Evolutionary conservation across 2,797 vertebrate species (phyloP).

Genomic region (Alosa sapidissima): DNA sequence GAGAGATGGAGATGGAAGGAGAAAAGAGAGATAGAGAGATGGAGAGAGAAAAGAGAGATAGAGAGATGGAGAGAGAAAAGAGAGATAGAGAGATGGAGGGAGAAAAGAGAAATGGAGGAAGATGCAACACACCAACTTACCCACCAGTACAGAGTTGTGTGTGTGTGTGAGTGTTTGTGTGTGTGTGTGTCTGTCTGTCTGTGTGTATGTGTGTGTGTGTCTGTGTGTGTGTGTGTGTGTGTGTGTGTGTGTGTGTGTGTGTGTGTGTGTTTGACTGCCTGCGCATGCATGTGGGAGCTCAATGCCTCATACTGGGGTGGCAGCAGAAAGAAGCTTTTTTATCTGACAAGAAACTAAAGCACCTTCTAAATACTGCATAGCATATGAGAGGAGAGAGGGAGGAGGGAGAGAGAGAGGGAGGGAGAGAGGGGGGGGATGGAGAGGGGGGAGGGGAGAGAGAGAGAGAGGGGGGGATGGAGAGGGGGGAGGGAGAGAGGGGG

Average conservation of each 20-base stretch:
- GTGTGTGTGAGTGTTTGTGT: background rate
- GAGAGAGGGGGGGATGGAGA: too few relatives aligned
- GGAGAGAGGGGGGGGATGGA: background rate
- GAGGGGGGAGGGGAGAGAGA: too few relatives aligned
- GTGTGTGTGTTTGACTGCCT: background rate
- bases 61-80: constrained; percentile 29
- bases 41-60: constrained; percentile 31
- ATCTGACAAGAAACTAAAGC: background rate
- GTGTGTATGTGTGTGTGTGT: background rate
- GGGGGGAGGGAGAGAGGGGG: too few relatives aligned
- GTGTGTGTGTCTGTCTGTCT: background rate
- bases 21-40: background rate
- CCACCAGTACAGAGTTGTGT: constrained; percentile 32
- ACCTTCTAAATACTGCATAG: background rate
- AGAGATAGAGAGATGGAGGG: constrained; percentile 35
- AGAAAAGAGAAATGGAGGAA: constrained; percentile 34
- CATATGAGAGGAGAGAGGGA: constrained; percentile 34
- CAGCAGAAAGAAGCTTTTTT: background rate
- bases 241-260: background rate
- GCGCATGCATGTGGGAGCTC: background rate
- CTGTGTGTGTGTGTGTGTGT: background rate
- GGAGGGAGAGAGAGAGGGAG: constrained; percentile 18
- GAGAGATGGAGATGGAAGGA: too few relatives aligned
- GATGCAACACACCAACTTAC: constrained; percentile 8
- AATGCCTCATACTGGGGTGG: background rate